phyloP scores from a whole-genome alignment of 2,797 vertebrate genomes.

The Sebastolobus alascanus region DNA sequence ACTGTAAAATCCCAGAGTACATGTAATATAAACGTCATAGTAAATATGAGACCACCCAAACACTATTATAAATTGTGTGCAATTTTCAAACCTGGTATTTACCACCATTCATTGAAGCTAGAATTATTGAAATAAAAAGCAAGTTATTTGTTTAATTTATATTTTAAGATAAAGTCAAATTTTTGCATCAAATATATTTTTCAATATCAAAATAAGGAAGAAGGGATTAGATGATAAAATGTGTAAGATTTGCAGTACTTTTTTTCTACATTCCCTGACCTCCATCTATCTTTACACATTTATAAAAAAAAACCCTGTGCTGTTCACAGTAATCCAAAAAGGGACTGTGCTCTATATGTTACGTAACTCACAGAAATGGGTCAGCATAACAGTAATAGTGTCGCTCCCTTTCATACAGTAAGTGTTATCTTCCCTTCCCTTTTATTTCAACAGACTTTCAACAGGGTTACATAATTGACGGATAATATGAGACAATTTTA shows the following conservation, averaged over 20 bases:
- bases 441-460: slow-evolving; percentile 5
- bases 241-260: not conserved
- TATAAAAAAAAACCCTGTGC: not conserved
- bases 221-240: not conserved
- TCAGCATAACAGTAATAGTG: slow-evolving; percentile 25
- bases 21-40: not conserved
- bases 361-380: slow-evolving; percentile 61
- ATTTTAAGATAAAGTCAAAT: not conserved
- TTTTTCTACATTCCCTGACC: not conserved
- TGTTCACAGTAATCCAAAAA: slow-evolving; percentile 26
- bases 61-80: not conserved
- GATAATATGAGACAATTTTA: not conserved
- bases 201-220: not conserved
- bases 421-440: not conserved
- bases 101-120: accelerated
- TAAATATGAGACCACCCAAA: not conserved
- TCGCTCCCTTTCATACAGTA: not conserved
- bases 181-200: not conserved
- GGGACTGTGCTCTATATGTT: slow-evolving; percentile 48
- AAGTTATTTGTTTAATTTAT: not conserved
- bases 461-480: not conserved
- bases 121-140: not conserved
- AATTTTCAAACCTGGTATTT: not conserved
- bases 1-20: not conserved
- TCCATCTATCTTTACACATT: slow-evolving; percentile 25